phyloP scores from a whole-genome alignment of 2,113 vertebrate genomes.

The Serilophus lunatus region DNA sequence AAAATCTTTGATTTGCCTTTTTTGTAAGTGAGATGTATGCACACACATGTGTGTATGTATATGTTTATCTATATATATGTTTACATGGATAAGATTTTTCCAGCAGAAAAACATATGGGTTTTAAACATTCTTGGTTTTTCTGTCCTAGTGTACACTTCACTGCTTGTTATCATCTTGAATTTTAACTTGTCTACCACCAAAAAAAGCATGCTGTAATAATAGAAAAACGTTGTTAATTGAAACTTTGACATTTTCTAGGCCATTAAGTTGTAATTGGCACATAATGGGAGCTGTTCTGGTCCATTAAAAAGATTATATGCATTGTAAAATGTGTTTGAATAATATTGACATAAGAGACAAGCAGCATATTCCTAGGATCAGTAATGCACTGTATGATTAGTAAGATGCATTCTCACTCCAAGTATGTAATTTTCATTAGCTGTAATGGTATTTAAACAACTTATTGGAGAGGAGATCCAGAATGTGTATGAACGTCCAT shows the following conservation, averaged over 20 bases:
- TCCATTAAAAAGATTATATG: constrained; percentile 27
- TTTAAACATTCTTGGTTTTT: neutral
- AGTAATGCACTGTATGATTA: neutral
- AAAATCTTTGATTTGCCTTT: neutral
- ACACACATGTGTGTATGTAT: rapidly evolving
- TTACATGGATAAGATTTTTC: neutral
- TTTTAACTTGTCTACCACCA: neutral
- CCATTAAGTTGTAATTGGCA: constrained; percentile 45
- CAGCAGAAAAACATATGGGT: neutral
- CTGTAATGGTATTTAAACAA: neutral
- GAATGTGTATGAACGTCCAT: neutral
- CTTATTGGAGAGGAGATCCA: neutral
- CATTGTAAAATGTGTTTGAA: constrained; percentile 23
- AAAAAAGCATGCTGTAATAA: neutral
- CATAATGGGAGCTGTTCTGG: constrained; percentile 13
- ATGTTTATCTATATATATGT: neutral
- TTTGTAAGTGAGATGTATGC: neutral
- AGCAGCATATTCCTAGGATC: neutral
- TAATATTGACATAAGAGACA: constrained; percentile 23
- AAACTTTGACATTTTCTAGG: constrained; percentile 52
- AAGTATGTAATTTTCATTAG: neutral
- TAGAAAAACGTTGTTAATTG: neutral
- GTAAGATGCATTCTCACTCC: neutral
- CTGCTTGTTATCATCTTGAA: neutral
- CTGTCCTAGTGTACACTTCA: neutral